Conservation (phyloP, 2,797 vertebrate species). For the Phrynocephalus forsythii region DNA sequence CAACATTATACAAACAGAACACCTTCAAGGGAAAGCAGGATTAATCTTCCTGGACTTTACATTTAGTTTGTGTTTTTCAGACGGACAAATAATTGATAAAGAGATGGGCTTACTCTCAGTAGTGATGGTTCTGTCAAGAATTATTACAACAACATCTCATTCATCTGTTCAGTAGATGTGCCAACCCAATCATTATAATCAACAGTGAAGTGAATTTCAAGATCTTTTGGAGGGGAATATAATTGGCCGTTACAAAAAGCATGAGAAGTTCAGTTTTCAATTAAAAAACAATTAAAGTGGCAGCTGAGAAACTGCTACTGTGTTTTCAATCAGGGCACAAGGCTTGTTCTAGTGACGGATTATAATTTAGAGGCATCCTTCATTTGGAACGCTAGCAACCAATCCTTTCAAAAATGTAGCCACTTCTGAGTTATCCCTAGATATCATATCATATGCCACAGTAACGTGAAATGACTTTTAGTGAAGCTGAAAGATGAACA, state of each 20-base stretch:
- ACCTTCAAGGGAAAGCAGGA: constrained; percentile 5
- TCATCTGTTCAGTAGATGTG: neutral
- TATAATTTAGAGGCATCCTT: neutral
- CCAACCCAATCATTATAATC: neutral
- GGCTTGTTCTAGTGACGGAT: neutral
- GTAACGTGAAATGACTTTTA: too few species aligned
- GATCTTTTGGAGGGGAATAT: neutral
- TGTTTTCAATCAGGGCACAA: neutral
- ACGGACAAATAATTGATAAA: constrained; percentile 41
- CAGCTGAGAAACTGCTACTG: neutral
- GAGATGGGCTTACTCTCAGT: constrained; percentile 25
- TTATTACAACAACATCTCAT: neutral
- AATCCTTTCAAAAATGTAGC: neutral
- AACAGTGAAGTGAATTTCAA: neutral
- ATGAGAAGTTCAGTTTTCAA: neutral
- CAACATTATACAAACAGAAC: constrained; percentile 40
- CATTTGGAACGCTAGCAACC: neutral
- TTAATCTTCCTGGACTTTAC: constrained; percentile 28
- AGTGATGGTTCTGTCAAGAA: constrained; percentile 35
- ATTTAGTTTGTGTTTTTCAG: constrained; percentile 43
- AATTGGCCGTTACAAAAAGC: neutral
- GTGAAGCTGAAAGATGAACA: too few species aligned
- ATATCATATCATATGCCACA: too few species aligned
- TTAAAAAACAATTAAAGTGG: neutral
- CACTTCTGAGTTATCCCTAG: neutral